Evolutionary conservation across 2,888 invertebrate genomes (phyloP).

Genomic region (Nomada fabriciana): DNA sequence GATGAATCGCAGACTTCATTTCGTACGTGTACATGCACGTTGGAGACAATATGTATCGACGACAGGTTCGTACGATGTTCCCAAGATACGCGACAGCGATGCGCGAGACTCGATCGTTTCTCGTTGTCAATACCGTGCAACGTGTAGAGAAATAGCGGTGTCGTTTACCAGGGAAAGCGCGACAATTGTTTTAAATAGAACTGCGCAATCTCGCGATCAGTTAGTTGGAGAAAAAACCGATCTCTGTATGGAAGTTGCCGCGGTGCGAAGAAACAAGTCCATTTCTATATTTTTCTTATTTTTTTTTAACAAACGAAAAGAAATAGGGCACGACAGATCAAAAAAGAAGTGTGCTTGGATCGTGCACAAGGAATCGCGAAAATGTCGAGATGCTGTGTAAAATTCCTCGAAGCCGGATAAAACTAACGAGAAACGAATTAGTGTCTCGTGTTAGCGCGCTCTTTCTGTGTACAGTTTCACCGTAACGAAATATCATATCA

Average conservation of each 20-base stretch:
- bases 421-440: slow-evolving; percentile 45
- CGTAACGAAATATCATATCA: slow-evolving; percentile 76
- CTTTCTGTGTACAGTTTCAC: slow-evolving; percentile 67
- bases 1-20: slow-evolving; percentile 74
- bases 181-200: background rate
- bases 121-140: background rate
- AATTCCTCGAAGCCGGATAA: background rate
- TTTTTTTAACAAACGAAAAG: no score
- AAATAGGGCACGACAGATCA: no score
- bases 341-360: no score
- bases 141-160: no score
- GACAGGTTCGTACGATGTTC: slow-evolving; percentile 47
- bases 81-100: slow-evolving; percentile 21
- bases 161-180: background rate
- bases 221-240: no score
- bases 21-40: slow-evolving; percentile 76
- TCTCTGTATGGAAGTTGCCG: no score
- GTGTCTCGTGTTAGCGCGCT: slow-evolving; percentile 59
- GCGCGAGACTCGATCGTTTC: slow-evolving; percentile 34
- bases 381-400: background rate
- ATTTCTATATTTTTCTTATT: no score
- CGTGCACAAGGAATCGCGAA: background rate
- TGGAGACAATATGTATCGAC: slow-evolving; percentile 77
- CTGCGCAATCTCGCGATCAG: background rate
- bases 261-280: no score